Evolutionary conservation across 1,140 invertebrate species (phyloP).

Genomic region (Drosophila parvula): DNA sequence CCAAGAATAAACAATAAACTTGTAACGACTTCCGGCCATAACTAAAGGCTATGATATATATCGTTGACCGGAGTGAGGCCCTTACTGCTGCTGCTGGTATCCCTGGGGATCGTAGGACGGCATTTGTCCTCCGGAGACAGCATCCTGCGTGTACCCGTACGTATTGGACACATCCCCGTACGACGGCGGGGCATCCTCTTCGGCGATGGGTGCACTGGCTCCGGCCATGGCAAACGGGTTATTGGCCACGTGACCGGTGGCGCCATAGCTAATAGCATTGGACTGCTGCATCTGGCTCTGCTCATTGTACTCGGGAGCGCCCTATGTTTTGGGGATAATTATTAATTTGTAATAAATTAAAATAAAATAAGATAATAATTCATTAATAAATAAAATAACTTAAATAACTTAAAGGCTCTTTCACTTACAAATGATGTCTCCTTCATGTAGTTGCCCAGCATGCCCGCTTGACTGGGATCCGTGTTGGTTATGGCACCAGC

Average conservation of each 20-base stretch:
- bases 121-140: conserved; percentile 23
- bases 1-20: conserved; percentile 70
- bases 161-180: conserved; percentile 63
- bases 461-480: conserved; percentile 75
- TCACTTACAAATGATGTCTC: conserved; percentile 86
- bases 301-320: conserved; percentile 75
- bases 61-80: conserved; percentile 18
- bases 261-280: conserved; percentile 84
- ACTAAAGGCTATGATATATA: conserved; percentile 74
- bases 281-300: conserved; percentile 83
- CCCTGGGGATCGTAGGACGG: conserved; percentile 43
- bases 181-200: conserved; percentile 86
- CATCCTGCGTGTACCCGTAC: conserved; percentile 71
- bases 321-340: conserved; percentile 24
- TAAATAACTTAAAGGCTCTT: not conserved
- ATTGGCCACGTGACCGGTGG: conserved; percentile 86
- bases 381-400: not conserved
- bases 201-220: conserved; percentile 76
- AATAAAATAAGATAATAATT: too few relatives aligned
- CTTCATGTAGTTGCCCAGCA: conserved; percentile 81
- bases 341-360: not conserved
- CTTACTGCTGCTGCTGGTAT: conserved; percentile 63
- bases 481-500: conserved; percentile 77
- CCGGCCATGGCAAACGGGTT: conserved; percentile 86
- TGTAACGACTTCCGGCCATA: conserved; percentile 61